Percentiles rank a stretch among this genome's conserved stretches.
phyloP scores from a whole-genome alignment of 2,888 invertebrate genomes.

The Hemithea aestivaria region DNA sequence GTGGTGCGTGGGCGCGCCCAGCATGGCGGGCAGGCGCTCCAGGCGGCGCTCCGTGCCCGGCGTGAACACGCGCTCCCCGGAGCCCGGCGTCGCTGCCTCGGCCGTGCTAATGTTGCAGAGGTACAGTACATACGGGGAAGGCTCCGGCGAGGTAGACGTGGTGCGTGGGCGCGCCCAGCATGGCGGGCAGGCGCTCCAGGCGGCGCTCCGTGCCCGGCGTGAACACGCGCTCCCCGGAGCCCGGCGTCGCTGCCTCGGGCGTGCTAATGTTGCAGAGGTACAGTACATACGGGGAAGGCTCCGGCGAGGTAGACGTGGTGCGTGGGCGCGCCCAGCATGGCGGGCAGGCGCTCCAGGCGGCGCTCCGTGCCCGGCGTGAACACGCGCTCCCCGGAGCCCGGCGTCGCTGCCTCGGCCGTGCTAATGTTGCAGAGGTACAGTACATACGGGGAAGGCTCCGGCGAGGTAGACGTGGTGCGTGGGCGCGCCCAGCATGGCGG shows the following conservation, averaged over 20 bases:
- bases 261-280: too few relatives aligned
- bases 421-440: too few relatives aligned
- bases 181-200: constrained; percentile 65
- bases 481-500: constrained; percentile 68
- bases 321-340: constrained; percentile 66
- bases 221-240: constrained; percentile 33
- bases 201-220: constrained; percentile 67
- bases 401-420: too few relatives aligned
- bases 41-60: constrained; percentile 66
- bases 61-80: too few relatives aligned
- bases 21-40: constrained; percentile 67
- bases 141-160: constrained; percentile 93
- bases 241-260: too few relatives aligned
- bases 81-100: constrained; percentile 20
- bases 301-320: constrained; percentile 92
- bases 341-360: constrained; percentile 64
- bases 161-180: constrained; percentile 69
- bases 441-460: constrained; percentile 82
- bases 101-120: too few relatives aligned
- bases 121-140: constrained; percentile 70
- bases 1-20: constrained; percentile 78
- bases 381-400: constrained; percentile 22
- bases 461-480: constrained; percentile 89
- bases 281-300: constrained; percentile 78
- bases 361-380: constrained; percentile 29